Evolutionary conservation across 2,797 vertebrate genomes (phyloP).

Genomic region (Austrolebias charrua): DNA sequence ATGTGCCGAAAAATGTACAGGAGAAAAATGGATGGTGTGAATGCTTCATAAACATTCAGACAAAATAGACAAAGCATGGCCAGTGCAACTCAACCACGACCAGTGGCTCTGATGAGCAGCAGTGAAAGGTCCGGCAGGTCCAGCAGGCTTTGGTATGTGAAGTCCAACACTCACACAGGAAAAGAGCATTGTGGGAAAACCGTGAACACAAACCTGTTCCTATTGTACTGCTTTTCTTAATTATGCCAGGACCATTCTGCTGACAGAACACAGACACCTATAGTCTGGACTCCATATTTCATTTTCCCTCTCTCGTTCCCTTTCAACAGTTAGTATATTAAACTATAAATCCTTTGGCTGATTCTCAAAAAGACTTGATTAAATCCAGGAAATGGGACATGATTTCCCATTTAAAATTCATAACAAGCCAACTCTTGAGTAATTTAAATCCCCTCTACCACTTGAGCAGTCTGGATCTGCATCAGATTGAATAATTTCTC

Average conservation of each 20-base stretch:
- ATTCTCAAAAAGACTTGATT: slow-evolving; percentile 74
- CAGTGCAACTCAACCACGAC: slow-evolving; percentile 13
- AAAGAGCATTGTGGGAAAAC: slow-evolving; percentile 1
- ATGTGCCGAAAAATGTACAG: too few species aligned
- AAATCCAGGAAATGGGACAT: slow-evolving; percentile 65
- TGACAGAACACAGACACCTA: slow-evolving; percentile 56
- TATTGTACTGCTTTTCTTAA: slow-evolving; percentile 57
- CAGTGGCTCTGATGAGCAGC: slow-evolving; percentile 35
- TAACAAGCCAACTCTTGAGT: slow-evolving; percentile 61
- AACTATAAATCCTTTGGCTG: slow-evolving; percentile 59
- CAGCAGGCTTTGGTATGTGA: slow-evolving; percentile 21
- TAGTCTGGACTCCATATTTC: slow-evolving; percentile 58
- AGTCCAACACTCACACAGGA: background rate
- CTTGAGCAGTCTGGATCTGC: slow-evolving; percentile 46
- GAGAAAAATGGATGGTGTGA: too few species aligned
- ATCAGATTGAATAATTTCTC: slow-evolving; percentile 66
- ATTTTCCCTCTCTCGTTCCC: slow-evolving; percentile 39
- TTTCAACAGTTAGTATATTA: slow-evolving; percentile 53
- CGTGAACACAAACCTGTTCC: slow-evolving; percentile 32
- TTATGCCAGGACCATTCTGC: slow-evolving; percentile 58
- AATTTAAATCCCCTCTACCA: slow-evolving; percentile 60
- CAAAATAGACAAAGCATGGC: slow-evolving; percentile 25
- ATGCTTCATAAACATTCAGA: too few species aligned
- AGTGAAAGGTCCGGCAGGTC: slow-evolving; percentile 26
- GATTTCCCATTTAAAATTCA: slow-evolving; percentile 71